Base-by-base conservation (phyloP, 2,888 invertebrate species). In the Orthosia gracilis region DNA sequence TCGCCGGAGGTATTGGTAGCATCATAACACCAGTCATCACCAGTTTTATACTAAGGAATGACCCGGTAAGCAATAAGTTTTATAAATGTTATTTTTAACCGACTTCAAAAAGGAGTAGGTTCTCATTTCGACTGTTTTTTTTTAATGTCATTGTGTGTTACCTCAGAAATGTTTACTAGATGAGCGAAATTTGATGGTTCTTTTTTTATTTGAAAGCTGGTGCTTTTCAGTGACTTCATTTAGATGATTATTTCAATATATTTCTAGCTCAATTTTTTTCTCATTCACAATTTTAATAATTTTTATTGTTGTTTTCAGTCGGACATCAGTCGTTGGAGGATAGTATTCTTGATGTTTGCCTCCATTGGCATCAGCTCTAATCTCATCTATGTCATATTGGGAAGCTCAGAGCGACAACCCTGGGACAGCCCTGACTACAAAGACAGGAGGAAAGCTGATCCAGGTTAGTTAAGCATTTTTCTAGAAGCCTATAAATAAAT, bases 11-110 rank as follows among this genome's bases (percentile, higher is more conserved):
- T 87, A 89, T 98, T 4, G 97, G 97, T 83, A 97, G 98, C 69
- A 97, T 98, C 59, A 87, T 98, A 13, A 98, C 98, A 0, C 98
- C 98, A 0, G 93, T 98, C 0, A 90, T 97, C 11, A 98, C 98
- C 0, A 97, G 98, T 55, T 91, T 97, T 9, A 96, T 98, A 63
- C 97, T 98, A 0, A 94, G 94, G 0, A 97, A 98, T 87, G 96
- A 97, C 87, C 89, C 95, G n/a, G 96, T 96, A 71, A 89, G 92
- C 89, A 50, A 7, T 26, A 1, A 2, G 9, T 40, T 40, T 40
- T 40, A 40, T 40, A 9, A 40, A 40, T 40, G 7, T 9, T 7
- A 9, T 40, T 40, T 40, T 9, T 9, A 40, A 40, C 40, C 9
- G 40, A 40, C 7, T 7, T 40, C 9, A 40, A 40, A 40, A 40